A percentile compares a stretch with the other conserved stretches of the same genome.
Evolutionary conservation across 2,113 vertebrate genomes (phyloP).

Genomic region (Eudyptes chrysolophus): DNA sequence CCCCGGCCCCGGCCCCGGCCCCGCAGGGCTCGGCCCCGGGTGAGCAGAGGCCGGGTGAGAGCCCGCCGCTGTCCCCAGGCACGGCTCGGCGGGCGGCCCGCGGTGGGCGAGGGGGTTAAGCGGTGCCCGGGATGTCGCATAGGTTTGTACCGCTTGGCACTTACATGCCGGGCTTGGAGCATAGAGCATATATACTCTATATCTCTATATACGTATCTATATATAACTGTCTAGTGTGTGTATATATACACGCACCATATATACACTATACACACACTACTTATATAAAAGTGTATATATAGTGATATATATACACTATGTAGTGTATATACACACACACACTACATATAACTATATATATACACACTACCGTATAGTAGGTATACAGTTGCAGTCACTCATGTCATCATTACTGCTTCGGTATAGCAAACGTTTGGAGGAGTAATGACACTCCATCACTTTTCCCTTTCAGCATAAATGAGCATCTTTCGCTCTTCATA

Average conservation of each 20-base stretch:
- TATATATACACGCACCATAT: too few relatives aligned
- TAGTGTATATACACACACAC: too few relatives aligned
- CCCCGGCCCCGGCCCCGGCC: neutral
- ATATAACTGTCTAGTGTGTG: neutral
- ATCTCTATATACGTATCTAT: too few relatives aligned
- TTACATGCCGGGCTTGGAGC: neutral
- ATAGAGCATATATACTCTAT: too few relatives aligned
- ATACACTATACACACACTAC: too few relatives aligned
- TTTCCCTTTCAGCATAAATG: neutral
- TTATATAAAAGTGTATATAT: too few relatives aligned
- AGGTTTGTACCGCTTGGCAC: rapidly evolving
- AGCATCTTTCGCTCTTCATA: neutral
- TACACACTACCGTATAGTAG: rapidly evolving
- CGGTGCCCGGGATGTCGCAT: rapidly evolving
- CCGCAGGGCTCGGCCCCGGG: neutral
- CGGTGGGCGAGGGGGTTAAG: rapidly evolving
- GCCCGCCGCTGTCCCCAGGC: neutral
- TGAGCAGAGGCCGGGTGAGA: too few relatives aligned
- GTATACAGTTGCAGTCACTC: too few relatives aligned
- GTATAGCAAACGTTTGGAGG: rapidly evolving
- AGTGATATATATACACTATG: neutral
- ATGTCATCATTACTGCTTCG: neutral
- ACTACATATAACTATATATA: neutral
- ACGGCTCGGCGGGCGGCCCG: neutral
- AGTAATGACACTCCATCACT: neutral